A percentile compares a stretch with the other conserved stretches of the same genome.
phyloP scores from a whole-genome alignment of 2,113 vertebrate genomes.

The Pogona vitticeps region DNA sequence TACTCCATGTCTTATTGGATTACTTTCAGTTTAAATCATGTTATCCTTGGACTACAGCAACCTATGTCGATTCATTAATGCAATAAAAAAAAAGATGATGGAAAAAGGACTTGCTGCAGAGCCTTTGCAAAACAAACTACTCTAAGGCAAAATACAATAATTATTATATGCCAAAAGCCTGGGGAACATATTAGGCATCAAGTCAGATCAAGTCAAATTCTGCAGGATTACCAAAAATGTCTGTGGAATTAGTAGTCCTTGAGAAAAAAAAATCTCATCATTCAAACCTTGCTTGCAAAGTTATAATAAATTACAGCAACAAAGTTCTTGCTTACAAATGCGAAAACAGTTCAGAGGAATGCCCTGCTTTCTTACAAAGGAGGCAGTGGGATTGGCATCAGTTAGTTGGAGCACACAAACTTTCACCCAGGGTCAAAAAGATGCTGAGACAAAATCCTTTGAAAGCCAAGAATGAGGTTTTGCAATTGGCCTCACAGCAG shows the following conservation, averaged over 20 bases:
- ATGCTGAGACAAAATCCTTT: constrained; percentile 7
- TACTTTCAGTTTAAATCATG: not conserved
- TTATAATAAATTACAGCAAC: not conserved
- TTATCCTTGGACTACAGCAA: not conserved
- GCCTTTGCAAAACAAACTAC: not conserved
- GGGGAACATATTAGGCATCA: not conserved
- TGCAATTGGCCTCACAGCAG: not conserved
- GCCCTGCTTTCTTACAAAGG: not conserved
- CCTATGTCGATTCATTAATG: too few relatives aligned
- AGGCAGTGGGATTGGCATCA: not conserved
- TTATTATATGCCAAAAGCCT: not conserved
- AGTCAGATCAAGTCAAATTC: not conserved
- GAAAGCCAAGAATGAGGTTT: constrained; percentile 18
- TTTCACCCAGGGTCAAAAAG: not conserved
- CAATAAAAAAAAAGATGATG: not conserved
- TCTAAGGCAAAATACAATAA: not conserved
- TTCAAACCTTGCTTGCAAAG: constrained; percentile 1
- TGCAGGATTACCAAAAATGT: not conserved
- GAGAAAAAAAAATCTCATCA: not conserved
- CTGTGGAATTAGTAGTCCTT: not conserved
- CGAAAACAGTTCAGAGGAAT: not conserved
- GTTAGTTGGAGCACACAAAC: not conserved
- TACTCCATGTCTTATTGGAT: not conserved
- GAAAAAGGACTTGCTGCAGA: not conserved
- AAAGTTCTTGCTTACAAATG: not conserved